Evolutionary conservation across 2,888 invertebrate species (phyloP).

Genomic region (Tenodera sinensis): DNA sequence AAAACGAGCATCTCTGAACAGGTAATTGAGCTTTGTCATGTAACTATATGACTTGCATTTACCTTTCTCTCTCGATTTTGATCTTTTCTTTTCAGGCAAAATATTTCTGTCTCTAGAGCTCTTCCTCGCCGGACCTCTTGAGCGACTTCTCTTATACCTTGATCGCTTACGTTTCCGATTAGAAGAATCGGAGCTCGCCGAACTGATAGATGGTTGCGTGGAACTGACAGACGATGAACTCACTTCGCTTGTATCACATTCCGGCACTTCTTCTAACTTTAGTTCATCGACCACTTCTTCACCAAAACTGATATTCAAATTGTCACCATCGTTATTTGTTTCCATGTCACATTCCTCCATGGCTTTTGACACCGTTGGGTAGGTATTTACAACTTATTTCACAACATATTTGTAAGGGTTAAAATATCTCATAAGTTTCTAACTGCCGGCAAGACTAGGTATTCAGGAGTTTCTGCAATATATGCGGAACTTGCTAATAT

Average conservation of each 20-base stretch:
- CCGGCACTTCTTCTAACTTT: slow-evolving; percentile 64
- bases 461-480: too few species aligned
- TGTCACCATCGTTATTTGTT: slow-evolving; percentile 28
- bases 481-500: too few species aligned
- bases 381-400: too few species aligned
- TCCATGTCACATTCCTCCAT: slow-evolving; percentile 30
- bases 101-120: slow-evolving; percentile 32
- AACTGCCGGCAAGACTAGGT: too few species aligned
- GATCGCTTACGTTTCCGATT: slow-evolving; percentile 44
- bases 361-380: too few species aligned
- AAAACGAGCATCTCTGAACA: slow-evolving; percentile 90
- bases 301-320: slow-evolving; percentile 29
- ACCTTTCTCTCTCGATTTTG: slow-evolving; percentile 45
- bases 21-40: slow-evolving; percentile 84
- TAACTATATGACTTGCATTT: slow-evolving; percentile 75
- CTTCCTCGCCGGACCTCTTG: neutral
- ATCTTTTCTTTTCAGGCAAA: slow-evolving; percentile 44
- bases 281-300: slow-evolving; percentile 57
- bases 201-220: slow-evolving; percentile 72
- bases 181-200: slow-evolving; percentile 67
- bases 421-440: too few species aligned
- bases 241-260: slow-evolving; percentile 81
- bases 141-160: slow-evolving; percentile 31
- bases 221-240: slow-evolving; percentile 73
- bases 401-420: too few species aligned